These are phyloP conservation scores for Campylomormyrus numenius DNA, from an alignment of 2,113 vertebrate species.

Conservation along the genomic window DNA sequence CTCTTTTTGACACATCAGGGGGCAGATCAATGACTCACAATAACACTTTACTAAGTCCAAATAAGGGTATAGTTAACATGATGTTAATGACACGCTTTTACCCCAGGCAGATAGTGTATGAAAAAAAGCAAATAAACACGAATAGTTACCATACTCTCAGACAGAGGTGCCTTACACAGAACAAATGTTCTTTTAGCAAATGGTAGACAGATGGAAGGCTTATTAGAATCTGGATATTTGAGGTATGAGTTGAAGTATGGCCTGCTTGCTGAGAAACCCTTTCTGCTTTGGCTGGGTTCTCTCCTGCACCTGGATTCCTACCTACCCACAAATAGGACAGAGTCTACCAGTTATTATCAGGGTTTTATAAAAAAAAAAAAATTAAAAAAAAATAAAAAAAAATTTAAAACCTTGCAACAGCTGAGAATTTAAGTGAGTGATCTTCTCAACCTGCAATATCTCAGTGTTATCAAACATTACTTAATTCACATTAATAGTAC, in stretches of 20 bases:
- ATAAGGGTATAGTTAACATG: neutral
- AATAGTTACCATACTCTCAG: neutral
- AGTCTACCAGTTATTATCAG: neutral
- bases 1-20: neutral
- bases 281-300: neutral
- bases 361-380: neutral
- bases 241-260: neutral
- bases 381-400: neutral
- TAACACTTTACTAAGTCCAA: neutral
- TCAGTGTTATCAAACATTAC: neutral
- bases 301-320: neutral
- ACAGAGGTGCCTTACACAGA: neutral
- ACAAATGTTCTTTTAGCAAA: conserved; percentile 3
- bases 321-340: neutral
- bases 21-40: neutral
- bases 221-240: neutral
- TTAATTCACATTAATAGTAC: neutral
- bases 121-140: neutral
- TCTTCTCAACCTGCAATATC: neutral
- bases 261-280: neutral
- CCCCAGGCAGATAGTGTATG: neutral
- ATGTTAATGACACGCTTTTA: neutral
- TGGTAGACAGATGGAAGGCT: conserved; percentile 6
- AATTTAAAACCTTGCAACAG: neutral
- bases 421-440: neutral